Base-by-base conservation (phyloP, 1,140 invertebrate species). In the Pseudomyrmex cubaensis region DNA sequence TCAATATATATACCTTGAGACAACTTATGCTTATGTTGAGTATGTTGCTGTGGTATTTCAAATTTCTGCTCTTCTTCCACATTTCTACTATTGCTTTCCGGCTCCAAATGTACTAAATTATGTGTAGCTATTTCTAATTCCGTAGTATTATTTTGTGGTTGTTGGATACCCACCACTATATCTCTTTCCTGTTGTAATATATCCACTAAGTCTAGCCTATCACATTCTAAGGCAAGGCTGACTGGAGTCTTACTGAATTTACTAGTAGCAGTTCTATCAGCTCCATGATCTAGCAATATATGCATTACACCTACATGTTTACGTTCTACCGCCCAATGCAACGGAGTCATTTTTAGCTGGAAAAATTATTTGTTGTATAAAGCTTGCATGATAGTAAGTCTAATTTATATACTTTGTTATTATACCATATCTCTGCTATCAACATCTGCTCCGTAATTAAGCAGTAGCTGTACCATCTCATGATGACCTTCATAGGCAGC, bases 321-420 rank as follows among this genome's bases (percentile, higher is more conserved):
- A 87, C 97, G 96, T 94, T 98, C 98, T 64, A 97, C 97, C 10
- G 98, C 98, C 98, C 98, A 99, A 95, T 99, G 98, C 25, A 99
- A 94, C 46, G 98, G 98, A 35, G 98, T 99, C 98, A 99, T 99
- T 91, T 96, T 96, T 46, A 99, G 94, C 98, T 97, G 86, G 12
- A 90, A 91, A 70, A 2, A 64, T 63, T 44, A 52, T 17, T 63
- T 25, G 9, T 84, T 50, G 78, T 35, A 20, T 56, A 46, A 57
- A 12, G 10, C 5, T 4, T 72, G 72, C 15, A 48, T 13, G 10
- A 15, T 22, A 70, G 15, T 46, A 76, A 46, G 52, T 78, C n/a
- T 82, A 20, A 35, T 84, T 73, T 59, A 73, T 2, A 84, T 63
- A 62, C 83, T 82, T 54, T 69, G 72, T 87, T 91, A 50, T 48